Evolutionary conservation across 2,797 vertebrate genomes (phyloP), one percentile per base, ranked within the genome.

Genomic region (Chaetophractus vellerosus): DNA sequence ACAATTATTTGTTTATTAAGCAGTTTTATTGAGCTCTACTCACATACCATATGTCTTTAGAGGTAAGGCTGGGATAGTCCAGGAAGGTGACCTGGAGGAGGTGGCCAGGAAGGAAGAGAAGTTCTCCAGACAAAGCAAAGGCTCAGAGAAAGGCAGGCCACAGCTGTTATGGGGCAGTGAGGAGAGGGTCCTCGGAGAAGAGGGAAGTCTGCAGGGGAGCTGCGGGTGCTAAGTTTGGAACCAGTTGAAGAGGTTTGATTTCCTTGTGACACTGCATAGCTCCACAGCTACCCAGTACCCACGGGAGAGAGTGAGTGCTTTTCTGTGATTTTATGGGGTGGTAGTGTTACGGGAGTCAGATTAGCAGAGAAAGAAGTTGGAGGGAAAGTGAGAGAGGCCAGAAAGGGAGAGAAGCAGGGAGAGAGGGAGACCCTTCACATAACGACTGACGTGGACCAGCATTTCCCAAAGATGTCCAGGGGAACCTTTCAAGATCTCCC

Each of bases 1-100:
- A 95, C 96, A 96, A 84, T 38, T 38, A 38, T 45, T 45, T 45
- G 45, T 45, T 45, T 45, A 45, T 45, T 45, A 45, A 45, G 45
- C 45, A 45, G 45, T 45, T 45, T 45, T 45, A 45, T 45, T 45
- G 45, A 45, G 45, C 45, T 45, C 7, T 45, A 45, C 1, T 45
- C 45, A 45, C 45, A 45, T 45, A 45, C 45, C 45, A 10, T 45
- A 45, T 45, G 36, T n/a, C 14, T 74, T 86, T 57, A 19, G 19
- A 85, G 52, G 23, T 24, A 83, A 78, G 36, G 23, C 26, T 52
- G 52, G 21, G 7, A 6, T 28, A 84, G 31, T 61, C 87, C 33
- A 28, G 52, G 52, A 90, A 81, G 61, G 45, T 41, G 36, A 55
- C 88, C 68, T 28, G 41, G 21, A 69, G 14, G 61, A 87, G 28